Conservation (phyloP, 2,113 vertebrate species). For the Cyanoramphus novaezelandiae region DNA sequence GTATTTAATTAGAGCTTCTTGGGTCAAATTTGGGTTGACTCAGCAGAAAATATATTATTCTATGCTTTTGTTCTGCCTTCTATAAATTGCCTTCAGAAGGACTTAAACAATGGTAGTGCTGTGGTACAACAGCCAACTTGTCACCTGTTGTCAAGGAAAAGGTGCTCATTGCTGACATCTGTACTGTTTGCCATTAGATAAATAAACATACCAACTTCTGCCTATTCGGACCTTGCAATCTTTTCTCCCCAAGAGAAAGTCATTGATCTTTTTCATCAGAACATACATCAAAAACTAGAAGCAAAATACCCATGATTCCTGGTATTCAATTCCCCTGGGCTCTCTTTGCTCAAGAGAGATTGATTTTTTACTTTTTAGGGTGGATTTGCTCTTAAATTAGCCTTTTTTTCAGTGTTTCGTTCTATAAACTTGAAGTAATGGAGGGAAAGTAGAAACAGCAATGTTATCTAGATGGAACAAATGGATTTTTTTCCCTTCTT, state of each 20-base stretch:
- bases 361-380: constrained; percentile 67
- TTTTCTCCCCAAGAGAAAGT: constrained; percentile 45
- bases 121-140: background rate
- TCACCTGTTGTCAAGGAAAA: constrained; percentile 13
- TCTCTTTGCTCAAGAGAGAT: constrained; percentile 3
- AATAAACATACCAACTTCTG: constrained; percentile 38
- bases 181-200: constrained; percentile 29
- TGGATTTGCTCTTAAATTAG: constrained; percentile 57
- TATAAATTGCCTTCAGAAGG: background rate
- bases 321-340: background rate
- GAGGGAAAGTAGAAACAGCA: background rate
- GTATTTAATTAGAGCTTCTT: background rate
- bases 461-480: background rate
- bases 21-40: background rate
- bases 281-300: constrained; percentile 54
- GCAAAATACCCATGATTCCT: constrained; percentile 43
- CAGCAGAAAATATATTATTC: background rate
- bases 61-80: background rate
- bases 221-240: background rate
- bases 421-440: background rate
- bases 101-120: background rate
- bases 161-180: constrained; percentile 14
- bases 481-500: background rate
- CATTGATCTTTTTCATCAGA: constrained; percentile 52
- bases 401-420: background rate